Base-by-base conservation (phyloP, 2,888 invertebrate species). In the Silvanus unidentatus region DNA sequence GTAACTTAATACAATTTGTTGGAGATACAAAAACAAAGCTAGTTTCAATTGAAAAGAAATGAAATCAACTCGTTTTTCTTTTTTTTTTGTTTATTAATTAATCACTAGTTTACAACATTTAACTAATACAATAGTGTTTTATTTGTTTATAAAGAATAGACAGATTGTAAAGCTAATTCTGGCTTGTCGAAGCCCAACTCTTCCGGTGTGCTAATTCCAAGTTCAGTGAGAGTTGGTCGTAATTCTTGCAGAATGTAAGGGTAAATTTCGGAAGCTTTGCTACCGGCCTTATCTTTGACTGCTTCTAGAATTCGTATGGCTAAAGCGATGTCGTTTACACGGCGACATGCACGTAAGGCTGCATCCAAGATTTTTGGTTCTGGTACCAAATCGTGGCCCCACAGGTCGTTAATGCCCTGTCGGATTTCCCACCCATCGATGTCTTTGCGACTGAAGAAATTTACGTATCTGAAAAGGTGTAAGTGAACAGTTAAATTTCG, bases 151-250 rank as follows among this genome's bases (percentile, higher is more conserved):
- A 84, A 78, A 47, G 88, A 83, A 65, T 80, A 86, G 45, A 88
- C 84, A 62, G 78, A 80, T 62, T 83, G 73, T 55, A 93, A 76
- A 49, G 89, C 92, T 70, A 98, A 75, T 75, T 99, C 97, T 45
- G 98, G 99, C 74, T 94, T 88, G 73, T 97, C 96, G 65, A 92
- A 97, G 49, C 97, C 97, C 63, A 99, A 78, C 68, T 98, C 93
- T 71, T 97, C 97, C 0, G 89, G 90, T 22, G 97, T 95, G 43
- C 83, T 84, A 58, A 99, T 84, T 38, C 99, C 98, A 47, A 99
- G 76, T 74, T 99, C 96, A 34, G 83, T 81, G 47, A 99, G 77
- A 2, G 95, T 93, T 27, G 99, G 97, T 63, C 81, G 80, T 59
- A 99, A 86, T 78, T 97, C 89, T 72, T 91, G 86, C 47, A 94